A percentile compares a stretch with the other conserved stretches of the same genome.
phyloP scores from a whole-genome alignment of 2,113 vertebrate species.

The Crypturellus undulatus region DNA sequence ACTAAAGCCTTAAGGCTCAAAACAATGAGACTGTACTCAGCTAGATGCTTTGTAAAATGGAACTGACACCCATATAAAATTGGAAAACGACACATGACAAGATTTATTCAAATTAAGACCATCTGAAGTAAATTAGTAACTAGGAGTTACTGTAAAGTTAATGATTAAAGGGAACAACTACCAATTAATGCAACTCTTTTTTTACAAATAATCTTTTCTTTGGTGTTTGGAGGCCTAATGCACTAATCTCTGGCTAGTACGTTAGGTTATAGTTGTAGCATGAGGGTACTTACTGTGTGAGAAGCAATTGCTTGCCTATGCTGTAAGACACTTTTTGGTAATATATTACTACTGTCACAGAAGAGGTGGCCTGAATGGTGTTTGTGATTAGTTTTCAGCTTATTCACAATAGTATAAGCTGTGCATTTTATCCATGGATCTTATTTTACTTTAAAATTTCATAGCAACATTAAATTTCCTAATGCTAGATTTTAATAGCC shows the following conservation, averaged over 20 bases:
- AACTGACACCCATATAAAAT: not conserved
- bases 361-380: not conserved
- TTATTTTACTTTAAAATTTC: constrained; percentile 15
- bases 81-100: not conserved
- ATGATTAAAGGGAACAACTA: not conserved
- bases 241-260: not conserved
- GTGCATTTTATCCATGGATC: not conserved
- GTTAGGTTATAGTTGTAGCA: not conserved
- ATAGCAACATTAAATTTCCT: constrained; percentile 3
- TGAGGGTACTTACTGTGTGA: not conserved
- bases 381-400: not conserved
- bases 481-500: not conserved
- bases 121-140: not conserved
- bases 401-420: not conserved
- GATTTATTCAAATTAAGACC: not conserved
- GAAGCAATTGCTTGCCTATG: constrained; percentile 10
- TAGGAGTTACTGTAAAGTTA: not conserved
- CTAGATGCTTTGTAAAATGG: not conserved
- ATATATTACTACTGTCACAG: not conserved
- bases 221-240: not conserved
- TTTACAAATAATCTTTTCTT: not conserved
- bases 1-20: not conserved
- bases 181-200: not conserved
- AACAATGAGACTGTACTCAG: not conserved
- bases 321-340: not conserved